Base-by-base conservation (phyloP, 2,888 invertebrate species). In the Sesia apiformis region DNA sequence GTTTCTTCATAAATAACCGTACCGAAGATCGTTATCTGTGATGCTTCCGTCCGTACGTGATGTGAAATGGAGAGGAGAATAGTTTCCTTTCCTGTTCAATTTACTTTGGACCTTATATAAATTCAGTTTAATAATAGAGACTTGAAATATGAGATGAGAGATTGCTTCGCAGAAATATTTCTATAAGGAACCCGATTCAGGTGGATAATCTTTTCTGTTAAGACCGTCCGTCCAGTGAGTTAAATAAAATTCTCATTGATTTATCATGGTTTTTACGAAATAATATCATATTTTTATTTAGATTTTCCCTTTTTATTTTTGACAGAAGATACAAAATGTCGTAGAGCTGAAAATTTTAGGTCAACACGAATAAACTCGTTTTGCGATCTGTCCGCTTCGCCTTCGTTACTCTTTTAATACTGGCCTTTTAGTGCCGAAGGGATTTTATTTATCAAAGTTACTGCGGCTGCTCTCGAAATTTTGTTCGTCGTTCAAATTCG, bases 11-110 rank as follows among this genome's bases (percentile, higher is more conserved):
- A 62, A 68, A 65, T 69, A 68, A 68, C 66, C 64, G 63, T 64
- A 57, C 55, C 55, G 60, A 63, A 65, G 63, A 63, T 69, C 63
- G 67, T 73, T 73, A 72, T 69, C 67, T 60, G 57, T 58, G 63
- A 65, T 60, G 65, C 62, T 65, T 65, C 65, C 64, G 58, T 58
- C 57, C 58, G 71, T 70, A 76, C 75, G 76, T 76, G 76, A 74
- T 69, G 63, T 57, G 76, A 76, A 76, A 70, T 65, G 60, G 65
- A 69, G 69, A 69, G 59, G 57, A 60, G 68, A 66, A 54, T 68
- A 71, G 70, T 70, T 69, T 67, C 65, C 67, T 70, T 69, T 67
- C 65, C 67, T 60, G 63, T 63, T 65, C 70, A 73, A 72, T 76
- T 76, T 74, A 69, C 68, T 70, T 67, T 65, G 65, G 64, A 66